Conservation (phyloP, 2,888 invertebrate genomes). For the Mimumesa dahlbomi region DNA sequence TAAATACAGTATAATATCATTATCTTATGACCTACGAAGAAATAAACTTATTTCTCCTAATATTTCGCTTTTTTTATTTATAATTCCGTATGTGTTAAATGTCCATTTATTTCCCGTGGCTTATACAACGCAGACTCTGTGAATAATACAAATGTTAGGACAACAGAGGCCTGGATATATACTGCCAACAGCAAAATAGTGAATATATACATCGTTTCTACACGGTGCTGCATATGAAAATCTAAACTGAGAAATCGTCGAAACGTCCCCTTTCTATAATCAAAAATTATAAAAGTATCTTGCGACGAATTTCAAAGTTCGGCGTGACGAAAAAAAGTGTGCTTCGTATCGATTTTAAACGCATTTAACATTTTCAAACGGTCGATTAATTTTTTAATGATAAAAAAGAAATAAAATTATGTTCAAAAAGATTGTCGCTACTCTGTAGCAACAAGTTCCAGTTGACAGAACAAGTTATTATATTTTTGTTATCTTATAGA, state of each 20-base stretch:
- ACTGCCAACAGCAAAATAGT: conserved; percentile 49
- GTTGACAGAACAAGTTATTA: conserved; percentile 35
- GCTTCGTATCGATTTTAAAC: neutral
- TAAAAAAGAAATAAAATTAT: neutral
- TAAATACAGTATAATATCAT: conserved; percentile 8
- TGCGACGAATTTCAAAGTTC: conserved; percentile 1
- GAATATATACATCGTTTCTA: conserved; percentile 48
- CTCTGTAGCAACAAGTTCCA: conserved; percentile 20
- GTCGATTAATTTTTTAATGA: too few species aligned
- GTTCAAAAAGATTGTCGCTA: conserved; percentile 22
- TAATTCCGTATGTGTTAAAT: conserved; percentile 42
- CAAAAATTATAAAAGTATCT: conserved; percentile 20
- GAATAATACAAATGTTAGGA: conserved; percentile 53
- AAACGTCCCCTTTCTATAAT: conserved; percentile 5
- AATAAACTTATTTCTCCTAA: conserved; percentile 30
- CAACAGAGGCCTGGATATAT: conserved; percentile 51
- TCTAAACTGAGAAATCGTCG: conserved; percentile 21
- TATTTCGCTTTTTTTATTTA: conserved; percentile 44
- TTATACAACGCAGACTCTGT: conserved; percentile 50
- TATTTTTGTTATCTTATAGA: conserved; percentile 45
- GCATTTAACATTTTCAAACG: too few species aligned
- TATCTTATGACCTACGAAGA: conserved; percentile 8
- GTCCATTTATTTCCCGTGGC: conserved; percentile 48
- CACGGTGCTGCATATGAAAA: conserved; percentile 29
- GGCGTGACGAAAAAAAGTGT: neutral